These are phyloP conservation scores for Onychomys torridus DNA, from an alignment of 2,797 vertebrate genomes.

Conservation along the genomic window DNA sequence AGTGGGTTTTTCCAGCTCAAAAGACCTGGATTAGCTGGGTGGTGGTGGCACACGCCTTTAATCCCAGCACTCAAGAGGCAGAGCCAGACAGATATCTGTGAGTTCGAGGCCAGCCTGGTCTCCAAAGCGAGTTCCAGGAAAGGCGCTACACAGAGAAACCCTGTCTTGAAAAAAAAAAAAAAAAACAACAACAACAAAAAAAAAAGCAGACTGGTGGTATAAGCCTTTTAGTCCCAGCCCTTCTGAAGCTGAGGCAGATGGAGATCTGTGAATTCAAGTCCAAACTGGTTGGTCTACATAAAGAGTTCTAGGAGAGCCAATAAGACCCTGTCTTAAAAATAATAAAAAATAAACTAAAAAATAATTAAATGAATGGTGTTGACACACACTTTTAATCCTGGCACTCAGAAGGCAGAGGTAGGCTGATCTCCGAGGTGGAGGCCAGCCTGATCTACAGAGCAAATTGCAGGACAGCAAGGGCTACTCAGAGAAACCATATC, in stretches of 20 bases:
- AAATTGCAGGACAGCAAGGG: not conserved
- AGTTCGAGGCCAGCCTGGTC: no score
- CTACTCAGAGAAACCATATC: not conserved
- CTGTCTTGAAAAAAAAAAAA: no score
- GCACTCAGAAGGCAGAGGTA: not conserved
- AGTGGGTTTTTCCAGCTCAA: no score
- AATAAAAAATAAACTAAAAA: not conserved
- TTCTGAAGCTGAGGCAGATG: not conserved
- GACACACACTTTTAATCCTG: not conserved
- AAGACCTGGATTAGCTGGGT: no score
- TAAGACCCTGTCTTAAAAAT: not conserved
- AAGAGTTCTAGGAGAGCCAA: not conserved
- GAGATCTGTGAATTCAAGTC: not conserved
- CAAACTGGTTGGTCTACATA: not conserved
- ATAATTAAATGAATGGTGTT: not conserved
- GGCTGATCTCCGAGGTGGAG: not conserved
- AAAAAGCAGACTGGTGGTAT: rapidly evolving
- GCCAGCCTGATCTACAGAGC: not conserved
- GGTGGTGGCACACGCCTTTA: no score
- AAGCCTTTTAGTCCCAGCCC: not conserved
- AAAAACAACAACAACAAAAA: no score
- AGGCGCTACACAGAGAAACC: no score
- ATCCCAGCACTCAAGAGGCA: no score
- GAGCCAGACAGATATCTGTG: no score
- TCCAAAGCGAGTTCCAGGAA: no score